Base-by-base conservation (phyloP, 1,140 invertebrate species). In the Neodiprion pinetum region DNA sequence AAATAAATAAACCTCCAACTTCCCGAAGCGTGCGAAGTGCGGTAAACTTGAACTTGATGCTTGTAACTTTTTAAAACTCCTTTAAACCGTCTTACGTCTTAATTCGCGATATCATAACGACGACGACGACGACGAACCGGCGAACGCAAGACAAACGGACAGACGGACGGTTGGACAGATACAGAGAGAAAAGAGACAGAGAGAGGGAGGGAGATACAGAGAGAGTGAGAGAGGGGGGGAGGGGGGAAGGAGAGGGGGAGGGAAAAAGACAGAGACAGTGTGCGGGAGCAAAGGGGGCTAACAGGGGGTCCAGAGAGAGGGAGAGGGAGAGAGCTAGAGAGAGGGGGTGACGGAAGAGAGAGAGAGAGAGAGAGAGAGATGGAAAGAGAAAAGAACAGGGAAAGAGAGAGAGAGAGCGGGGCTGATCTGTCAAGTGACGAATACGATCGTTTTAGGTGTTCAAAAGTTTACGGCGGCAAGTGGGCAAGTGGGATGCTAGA, bases 401-500 rank as follows among this genome's bases (percentile, higher is more conserved):
- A 61, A 61, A 9, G 53, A 61, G 9, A 61, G n/a, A 61, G 53
- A 61, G 53, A 61, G 53, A 17, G 53, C 5, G 28, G 53, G 53
- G 53, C 53, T 61, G 53, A 61, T 61, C 53, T 61, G 53, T 61
- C 53, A 61, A 61, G 53, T 61, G 53, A 61, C 53, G 53, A 61
- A 61, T 61, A 17, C 53, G 53, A 61, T 61, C 53, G 53, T 61
- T 61, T 61, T 61, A 61, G 53, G 53, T 61, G 53, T 61, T 61
- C 53, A 61, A 17, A 61, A 61, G 53, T 61, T 61, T 61, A 61
- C 11, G 53, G 53, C 53, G 68, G 74, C 67, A 49, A 73, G 72
- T 74, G 70, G 74, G 76, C 77, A 77, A 66, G 74, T 75, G 77
- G 82, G 83, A 86, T 87, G 84, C 84, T 87, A 85, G 84, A 82